A percentile compares a stretch with the other conserved stretches of the same genome.
Conservation (phyloP, 2,888 invertebrate genomes). For the Sarcophaga caerulescens region DNA sequence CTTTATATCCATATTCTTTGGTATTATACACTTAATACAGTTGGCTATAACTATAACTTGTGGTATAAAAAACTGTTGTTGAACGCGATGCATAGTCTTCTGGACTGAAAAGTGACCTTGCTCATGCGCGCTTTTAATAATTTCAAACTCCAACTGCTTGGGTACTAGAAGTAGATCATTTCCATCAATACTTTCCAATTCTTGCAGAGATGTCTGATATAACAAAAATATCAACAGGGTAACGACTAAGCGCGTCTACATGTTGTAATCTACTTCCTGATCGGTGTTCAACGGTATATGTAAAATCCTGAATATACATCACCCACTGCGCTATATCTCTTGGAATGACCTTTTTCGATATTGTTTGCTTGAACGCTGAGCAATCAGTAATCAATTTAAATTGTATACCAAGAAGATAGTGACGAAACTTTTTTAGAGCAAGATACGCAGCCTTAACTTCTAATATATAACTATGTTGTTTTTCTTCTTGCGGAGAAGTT, state of each 20-base stretch:
- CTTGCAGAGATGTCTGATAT: neutral
- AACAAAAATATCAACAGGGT: slow-evolving; percentile 3
- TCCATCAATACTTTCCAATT: slow-evolving; percentile 11
- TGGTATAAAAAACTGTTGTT: slow-evolving; percentile 54
- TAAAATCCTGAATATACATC: slow-evolving; percentile 50
- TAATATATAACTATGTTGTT: slow-evolving; percentile 49
- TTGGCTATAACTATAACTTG: neutral
- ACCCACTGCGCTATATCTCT: slow-evolving; percentile 65
- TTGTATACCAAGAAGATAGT: slow-evolving; percentile 43
- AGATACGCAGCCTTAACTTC: slow-evolving; percentile 53
- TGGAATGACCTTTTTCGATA: slow-evolving; percentile 59
- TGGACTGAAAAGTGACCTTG: slow-evolving; percentile 46
- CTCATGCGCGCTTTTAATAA: slow-evolving; percentile 49
- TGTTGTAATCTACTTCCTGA: slow-evolving; percentile 33
- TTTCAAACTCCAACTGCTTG: slow-evolving; percentile 46
- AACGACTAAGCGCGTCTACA: slow-evolving; percentile 40
- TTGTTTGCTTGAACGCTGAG: slow-evolving; percentile 48
- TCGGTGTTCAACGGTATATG: neutral
- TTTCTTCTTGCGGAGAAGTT: slow-evolving; percentile 29
- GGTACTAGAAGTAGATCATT: slow-evolving; percentile 58
- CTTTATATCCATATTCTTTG: too few relatives aligned
- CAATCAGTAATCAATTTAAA: slow-evolving; percentile 57
- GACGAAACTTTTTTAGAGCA: slow-evolving; percentile 50
- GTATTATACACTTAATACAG: too few relatives aligned
- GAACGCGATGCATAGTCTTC: slow-evolving; percentile 43